phyloP scores from a whole-genome alignment of 2,797 vertebrate genomes.

The Channallabes apus region DNA sequence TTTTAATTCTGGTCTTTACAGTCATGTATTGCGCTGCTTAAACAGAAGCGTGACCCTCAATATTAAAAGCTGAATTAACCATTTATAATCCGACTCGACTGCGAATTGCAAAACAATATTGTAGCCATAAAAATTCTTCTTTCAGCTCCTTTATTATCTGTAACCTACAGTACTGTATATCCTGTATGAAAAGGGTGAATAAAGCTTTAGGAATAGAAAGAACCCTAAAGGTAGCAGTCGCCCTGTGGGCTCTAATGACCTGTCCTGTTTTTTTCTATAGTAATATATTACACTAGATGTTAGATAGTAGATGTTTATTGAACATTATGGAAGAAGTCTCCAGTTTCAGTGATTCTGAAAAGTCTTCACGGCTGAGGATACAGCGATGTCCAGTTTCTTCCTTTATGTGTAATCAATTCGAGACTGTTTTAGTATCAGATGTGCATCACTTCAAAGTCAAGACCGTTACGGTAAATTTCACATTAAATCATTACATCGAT shows the following conservation, averaged over 20 bases:
- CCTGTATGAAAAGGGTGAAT: neutral
- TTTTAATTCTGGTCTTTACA: slow-evolving; percentile 40
- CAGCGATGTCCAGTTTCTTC: neutral
- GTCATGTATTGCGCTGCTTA: slow-evolving; percentile 21
- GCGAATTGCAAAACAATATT: neutral
- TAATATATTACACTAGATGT: neutral
- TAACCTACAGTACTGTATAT: neutral
- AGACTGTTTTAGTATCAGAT: neutral
- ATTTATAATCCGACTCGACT: neutral
- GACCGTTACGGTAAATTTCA: neutral
- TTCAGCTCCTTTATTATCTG: neutral
- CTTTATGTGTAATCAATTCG: neutral
- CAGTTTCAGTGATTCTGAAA: neutral
- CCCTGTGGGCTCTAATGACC: neutral
- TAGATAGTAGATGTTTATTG: neutral
- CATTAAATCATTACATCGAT: neutral
- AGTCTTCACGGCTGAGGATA: neutral
- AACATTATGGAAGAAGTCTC: neutral
- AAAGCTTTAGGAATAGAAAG: neutral
- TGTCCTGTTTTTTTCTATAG: neutral
- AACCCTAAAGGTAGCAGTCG: neutral
- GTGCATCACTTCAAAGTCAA: neutral
- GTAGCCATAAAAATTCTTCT: neutral
- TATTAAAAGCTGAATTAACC: slow-evolving; percentile 32
- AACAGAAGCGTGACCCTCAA: slow-evolving; percentile 27